Evolutionary conservation across 2,797 vertebrate species (phyloP).

Genomic region (Amazonetta brasiliensis): DNA sequence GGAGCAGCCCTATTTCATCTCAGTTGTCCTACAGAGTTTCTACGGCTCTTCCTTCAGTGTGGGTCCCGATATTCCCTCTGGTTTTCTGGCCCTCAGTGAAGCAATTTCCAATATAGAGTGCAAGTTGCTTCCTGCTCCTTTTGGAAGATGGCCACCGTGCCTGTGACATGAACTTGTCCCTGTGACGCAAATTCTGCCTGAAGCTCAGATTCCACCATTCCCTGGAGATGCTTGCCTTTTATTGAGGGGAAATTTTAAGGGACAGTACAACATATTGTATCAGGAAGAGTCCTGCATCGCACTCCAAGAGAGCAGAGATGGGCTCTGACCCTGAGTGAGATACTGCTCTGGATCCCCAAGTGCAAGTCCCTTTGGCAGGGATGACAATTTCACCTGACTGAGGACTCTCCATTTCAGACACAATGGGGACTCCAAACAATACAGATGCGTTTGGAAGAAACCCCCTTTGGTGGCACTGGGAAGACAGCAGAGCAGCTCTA

Average conservation of each 20-base stretch:
- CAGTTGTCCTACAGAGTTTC: background rate
- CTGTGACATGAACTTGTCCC: background rate
- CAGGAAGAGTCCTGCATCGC: background rate
- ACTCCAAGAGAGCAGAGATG: background rate
- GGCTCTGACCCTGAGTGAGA: background rate
- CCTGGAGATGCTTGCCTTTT: background rate
- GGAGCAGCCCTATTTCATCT: background rate
- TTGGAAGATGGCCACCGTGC: background rate
- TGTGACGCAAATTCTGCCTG: background rate
- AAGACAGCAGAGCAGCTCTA: background rate
- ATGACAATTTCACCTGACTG: background rate
- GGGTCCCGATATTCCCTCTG: background rate
- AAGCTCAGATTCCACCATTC: background rate
- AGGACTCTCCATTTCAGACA: background rate
- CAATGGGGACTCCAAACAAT: background rate
- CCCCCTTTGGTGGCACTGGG: background rate
- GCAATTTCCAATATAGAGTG: background rate
- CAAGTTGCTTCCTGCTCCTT: background rate
- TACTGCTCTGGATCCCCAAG: background rate
- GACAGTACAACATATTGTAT: background rate
- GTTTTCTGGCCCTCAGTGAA: background rate
- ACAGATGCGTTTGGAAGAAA: background rate
- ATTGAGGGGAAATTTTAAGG: background rate
- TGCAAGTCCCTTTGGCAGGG: background rate
- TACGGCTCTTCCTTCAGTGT: background rate